Evolutionary conservation across 2,113 vertebrate genomes (phyloP), one percentile per base, ranked within the genome.

Genomic region (Procavia capensis): DNA sequence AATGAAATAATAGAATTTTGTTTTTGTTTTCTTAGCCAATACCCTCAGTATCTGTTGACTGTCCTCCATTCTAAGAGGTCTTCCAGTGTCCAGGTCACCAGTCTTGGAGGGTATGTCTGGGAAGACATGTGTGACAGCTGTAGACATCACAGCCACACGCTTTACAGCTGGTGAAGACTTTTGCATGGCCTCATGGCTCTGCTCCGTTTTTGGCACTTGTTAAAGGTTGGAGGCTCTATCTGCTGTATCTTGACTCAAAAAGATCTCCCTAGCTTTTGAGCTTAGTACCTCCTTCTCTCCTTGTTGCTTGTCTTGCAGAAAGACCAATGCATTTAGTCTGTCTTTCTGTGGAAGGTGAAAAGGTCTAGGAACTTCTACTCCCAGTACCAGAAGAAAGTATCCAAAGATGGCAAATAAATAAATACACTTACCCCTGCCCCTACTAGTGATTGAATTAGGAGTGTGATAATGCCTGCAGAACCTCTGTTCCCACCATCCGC

Each of bases 71-170:
- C 85, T 85, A 36, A 92, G 92, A 92, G 74, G 57, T 29, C 79
- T 93, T 78, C 64, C 36, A 39, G 25, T 47, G 88, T 41, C 29
- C 10, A 54, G 66, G 78, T 92, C 84, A 83, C 79, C 45, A 82
- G 75, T 80, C 82, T 95, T 66, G 63, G 59, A 95, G 90, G 63
- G 50, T 89, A 84, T 93, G 92, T 92, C 91, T 66, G 85, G 81
- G 83, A 78, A 78, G 93, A 95, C 68, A 43, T 83, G 63, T 17
- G 29, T 93, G 91, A 94, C 70, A 70, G 83, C 68, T 54, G 20
- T 82, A 91, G 96, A 68, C 63, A 76, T 88, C 47, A 50, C 5
- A 88, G 81, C 91, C 59, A 17, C 87, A n/a, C 0, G 43, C 75
- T 90, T 25, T 25, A 16, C 54, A 68, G 88, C 79, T 14, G 6